Percentiles rank a stretch among this genome's conserved stretches.
phyloP scores from a whole-genome alignment of 2,113 vertebrate genomes.

The Thunnus maccoyii region DNA sequence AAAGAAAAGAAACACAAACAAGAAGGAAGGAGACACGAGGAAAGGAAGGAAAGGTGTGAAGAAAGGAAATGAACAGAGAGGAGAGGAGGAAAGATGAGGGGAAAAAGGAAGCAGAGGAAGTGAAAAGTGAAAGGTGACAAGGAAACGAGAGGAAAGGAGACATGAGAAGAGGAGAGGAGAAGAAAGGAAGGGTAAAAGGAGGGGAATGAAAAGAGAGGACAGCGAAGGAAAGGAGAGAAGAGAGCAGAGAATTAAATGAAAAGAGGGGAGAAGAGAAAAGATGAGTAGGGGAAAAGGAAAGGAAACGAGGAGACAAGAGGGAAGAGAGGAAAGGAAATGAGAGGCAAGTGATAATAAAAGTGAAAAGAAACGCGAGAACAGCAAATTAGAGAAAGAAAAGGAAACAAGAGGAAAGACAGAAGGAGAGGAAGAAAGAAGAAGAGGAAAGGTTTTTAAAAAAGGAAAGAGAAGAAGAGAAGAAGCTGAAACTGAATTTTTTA shows the following conservation, averaged over 20 bases:
- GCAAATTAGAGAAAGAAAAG: background rate
- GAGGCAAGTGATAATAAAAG: no score
- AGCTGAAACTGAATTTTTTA: background rate
- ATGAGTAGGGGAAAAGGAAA: background rate
- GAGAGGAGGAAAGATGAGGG: background rate
- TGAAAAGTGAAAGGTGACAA: no score
- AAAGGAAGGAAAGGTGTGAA: background rate
- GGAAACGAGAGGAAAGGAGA: no score
- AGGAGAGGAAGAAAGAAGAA: background rate
- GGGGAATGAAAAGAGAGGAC: background rate
- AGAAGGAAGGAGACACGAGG: background rate
- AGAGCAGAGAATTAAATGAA: no score
- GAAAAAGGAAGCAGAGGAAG: no score
- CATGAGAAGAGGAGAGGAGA: conserved; percentile 16
- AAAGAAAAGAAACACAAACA: background rate
- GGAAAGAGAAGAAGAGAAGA: background rate
- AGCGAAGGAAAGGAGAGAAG: background rate
- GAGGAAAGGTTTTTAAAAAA: background rate
- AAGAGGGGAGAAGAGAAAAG: background rate
- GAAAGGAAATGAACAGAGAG: background rate
- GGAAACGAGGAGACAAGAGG: no score
- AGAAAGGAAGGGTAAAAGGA: background rate
- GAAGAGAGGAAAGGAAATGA: no score
- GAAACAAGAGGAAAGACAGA: background rate
- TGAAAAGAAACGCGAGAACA: no score